Evolutionary conservation across 2,797 vertebrate genomes (phyloP).

Genomic region (Fringilla coelebs): DNA sequence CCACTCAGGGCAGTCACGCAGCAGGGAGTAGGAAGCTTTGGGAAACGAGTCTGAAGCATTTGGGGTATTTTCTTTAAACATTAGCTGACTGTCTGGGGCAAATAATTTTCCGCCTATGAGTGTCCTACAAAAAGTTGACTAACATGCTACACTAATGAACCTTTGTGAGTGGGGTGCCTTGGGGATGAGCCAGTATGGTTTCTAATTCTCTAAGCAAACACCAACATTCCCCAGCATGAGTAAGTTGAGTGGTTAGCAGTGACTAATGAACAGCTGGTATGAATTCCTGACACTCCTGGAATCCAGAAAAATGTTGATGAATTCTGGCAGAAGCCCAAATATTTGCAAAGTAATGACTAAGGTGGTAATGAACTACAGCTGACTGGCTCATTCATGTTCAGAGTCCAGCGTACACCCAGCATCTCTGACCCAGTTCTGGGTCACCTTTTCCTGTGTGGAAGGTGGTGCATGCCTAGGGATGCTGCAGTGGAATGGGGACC

Average conservation of each 20-base stretch:
- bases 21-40: not conserved
- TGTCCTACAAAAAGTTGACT: not conserved
- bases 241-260: slow-evolving; percentile 27
- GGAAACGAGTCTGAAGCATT: not conserved
- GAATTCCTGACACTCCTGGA: slow-evolving; percentile 57
- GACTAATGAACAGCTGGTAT: slow-evolving; percentile 65
- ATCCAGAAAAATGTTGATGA: slow-evolving; percentile 60
- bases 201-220: slow-evolving; percentile 7
- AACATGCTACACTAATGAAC: not conserved
- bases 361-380: slow-evolving; percentile 44
- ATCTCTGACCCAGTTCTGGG: not conserved
- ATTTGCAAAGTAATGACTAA: slow-evolving; percentile 54
- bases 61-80: not conserved
- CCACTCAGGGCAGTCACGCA: not conserved
- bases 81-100: not conserved
- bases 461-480: not conserved
- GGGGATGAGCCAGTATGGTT: not conserved
- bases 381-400: slow-evolving; percentile 6
- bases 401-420: not conserved
- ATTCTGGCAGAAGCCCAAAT: slow-evolving; percentile 50
- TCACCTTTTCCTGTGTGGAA: not conserved
- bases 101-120: not conserved
- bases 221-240: not conserved
- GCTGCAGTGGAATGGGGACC: not conserved
- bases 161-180: not conserved